Evolutionary conservation across 2,888 invertebrate species (phyloP), one percentile per base, ranked within the genome.

Genomic region (Smittia aterrima): DNA sequence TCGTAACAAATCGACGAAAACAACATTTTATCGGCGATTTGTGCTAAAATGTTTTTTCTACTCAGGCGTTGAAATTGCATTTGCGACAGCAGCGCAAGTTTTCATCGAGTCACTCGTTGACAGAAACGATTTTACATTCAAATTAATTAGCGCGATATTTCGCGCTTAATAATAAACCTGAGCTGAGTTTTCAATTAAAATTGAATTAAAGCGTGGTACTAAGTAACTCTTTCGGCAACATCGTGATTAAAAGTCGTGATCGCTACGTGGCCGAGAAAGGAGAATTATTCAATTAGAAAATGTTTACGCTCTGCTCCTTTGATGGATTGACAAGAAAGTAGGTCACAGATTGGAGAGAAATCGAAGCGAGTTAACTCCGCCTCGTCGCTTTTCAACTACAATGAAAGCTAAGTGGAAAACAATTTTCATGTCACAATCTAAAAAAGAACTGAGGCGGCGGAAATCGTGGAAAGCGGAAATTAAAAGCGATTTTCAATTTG

Each of bases 61-160:
- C 53, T 18, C n/a, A 47, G 53, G 7, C 53, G 53, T 47, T 6
- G 11, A 4, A 47, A 16, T 47, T 47, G 53, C 53, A 47, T 47
- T 13, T 47, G n/a, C 53, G n/a, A 6, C 18, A 16, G 3, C 53
- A 47, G 53, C 53, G 53, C n/a, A n/a, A 13, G 38, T 16, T 47
- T 47, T 47, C 53, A n/a, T 47, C 53, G 53, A 4, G 53, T 47
- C 18, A 16, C 53, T 47, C 32, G 32, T 32, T 32, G 32, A 32
- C 32, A 32, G 32, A 32, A 32, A 32, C 9, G 9, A 32, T 32
- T 32, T 32, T 9, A 9, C 32, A 32, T 3, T 32, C 32, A 54
- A 70, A 70, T 70, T 70, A 70, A 70, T 70, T 70, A 70, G 7
- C 41, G 25, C 25, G 13, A 70, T 24, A 16, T 70, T 70, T 41